phyloP scores from a whole-genome alignment of 2,113 vertebrate genomes.

The Conger conger region DNA sequence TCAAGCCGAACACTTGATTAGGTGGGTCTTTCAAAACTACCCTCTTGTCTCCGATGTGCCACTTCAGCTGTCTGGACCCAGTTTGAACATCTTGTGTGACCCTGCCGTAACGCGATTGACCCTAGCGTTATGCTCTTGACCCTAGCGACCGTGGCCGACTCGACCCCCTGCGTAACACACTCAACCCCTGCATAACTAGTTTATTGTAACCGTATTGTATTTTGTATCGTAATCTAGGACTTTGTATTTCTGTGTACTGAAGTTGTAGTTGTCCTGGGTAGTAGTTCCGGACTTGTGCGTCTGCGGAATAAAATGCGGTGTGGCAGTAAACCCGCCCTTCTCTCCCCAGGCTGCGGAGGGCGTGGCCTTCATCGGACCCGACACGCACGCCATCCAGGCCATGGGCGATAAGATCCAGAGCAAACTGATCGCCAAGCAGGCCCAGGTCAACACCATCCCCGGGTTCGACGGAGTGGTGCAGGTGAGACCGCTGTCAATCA shows the following conservation, averaged over 20 bases:
- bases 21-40: background rate
- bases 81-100: too few species aligned
- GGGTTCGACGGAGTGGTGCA: conserved; percentile 96
- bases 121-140: too few species aligned
- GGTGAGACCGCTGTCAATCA: conserved; percentile 72
- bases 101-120: too few species aligned
- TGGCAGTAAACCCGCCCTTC: conserved; percentile 75
- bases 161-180: background rate
- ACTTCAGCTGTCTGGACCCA: background rate
- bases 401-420: conserved; percentile 99
- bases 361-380: conserved; percentile 92
- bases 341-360: conserved; percentile 83
- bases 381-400: conserved; percentile 88
- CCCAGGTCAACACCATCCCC: conserved; percentile 95
- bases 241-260: too few species aligned
- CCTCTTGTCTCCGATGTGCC: background rate
- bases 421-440: conserved; percentile 93
- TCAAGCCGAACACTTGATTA: background rate
- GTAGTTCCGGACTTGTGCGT: too few species aligned
- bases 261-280: too few species aligned
- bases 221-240: too few species aligned
- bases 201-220: too few species aligned
- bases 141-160: too few species aligned
- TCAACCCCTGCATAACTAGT: too few species aligned
- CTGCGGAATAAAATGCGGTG: too few species aligned